A percentile compares a stretch with the other conserved stretches of the same genome.
These are phyloP conservation scores for Chloropsis cyanopogon DNA, from an alignment of 2,113 vertebrate species.

Conservation along the genomic window DNA sequence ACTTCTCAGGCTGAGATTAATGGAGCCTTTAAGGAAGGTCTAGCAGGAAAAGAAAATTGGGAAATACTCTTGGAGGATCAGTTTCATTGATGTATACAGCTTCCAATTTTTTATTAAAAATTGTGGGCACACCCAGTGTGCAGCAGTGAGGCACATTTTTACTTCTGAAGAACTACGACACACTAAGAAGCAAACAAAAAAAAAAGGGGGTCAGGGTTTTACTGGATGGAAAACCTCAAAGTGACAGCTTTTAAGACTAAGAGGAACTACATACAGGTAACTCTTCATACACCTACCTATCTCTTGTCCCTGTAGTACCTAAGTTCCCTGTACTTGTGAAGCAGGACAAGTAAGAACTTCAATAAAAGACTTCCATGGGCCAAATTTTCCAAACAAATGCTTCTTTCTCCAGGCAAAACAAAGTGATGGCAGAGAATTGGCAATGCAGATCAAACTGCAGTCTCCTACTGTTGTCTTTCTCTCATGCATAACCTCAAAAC, in stretches of 20 bases:
- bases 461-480: background rate
- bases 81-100: background rate
- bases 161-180: background rate
- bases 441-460: background rate
- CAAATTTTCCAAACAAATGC: background rate
- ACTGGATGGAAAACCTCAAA: background rate
- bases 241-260: background rate
- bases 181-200: background rate
- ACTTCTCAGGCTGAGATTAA: background rate
- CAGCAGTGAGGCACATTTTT: background rate
- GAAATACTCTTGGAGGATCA: background rate
- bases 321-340: background rate
- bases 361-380: background rate
- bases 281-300: background rate
- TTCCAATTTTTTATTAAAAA: background rate
- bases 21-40: background rate
- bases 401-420: background rate
- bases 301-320: background rate
- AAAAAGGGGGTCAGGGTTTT: rapidly evolving
- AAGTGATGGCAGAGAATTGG: background rate
- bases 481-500: background rate
- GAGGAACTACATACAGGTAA: background rate
- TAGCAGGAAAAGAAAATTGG: background rate
- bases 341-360: background rate
- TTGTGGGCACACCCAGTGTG: rapidly evolving